Percentiles rank a stretch among this genome's conserved stretches.
Conservation (phyloP, 1,140 invertebrate genomes). For the Atta colombica region DNA sequence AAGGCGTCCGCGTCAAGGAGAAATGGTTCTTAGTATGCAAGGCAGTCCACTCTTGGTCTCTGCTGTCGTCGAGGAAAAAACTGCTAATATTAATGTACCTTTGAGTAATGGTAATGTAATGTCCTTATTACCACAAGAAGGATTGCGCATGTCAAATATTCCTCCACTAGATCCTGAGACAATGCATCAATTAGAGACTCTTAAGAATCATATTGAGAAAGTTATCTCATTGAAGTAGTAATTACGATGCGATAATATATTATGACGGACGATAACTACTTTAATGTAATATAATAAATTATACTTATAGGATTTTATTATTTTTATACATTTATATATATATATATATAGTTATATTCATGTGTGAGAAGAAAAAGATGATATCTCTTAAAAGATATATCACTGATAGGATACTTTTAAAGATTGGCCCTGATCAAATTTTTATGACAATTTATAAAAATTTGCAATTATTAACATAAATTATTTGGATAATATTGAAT, state of each 20-base stretch:
- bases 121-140: conserved; percentile 87
- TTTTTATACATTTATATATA: conserved; percentile 14
- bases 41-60: conserved; percentile 89
- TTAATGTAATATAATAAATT: conserved; percentile 25
- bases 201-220: conserved; percentile 88
- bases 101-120: conserved; percentile 88
- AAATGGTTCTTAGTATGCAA: conserved; percentile 90
- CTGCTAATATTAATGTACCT: conserved; percentile 89
- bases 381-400: too few relatives aligned
- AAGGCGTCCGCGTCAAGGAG: conserved; percentile 88
- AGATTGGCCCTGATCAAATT: too few relatives aligned
- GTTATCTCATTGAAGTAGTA: conserved; percentile 81
- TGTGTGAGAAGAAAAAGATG: not conserved
- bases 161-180: conserved; percentile 87
- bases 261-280: not conserved
- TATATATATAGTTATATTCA: not conserved
- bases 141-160: conserved; percentile 87
- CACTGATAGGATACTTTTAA: too few relatives aligned
- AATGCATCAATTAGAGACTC: conserved; percentile 86
- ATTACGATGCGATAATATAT: not conserved
- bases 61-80: conserved; percentile 83
- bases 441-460: too few relatives aligned
- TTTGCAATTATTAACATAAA: too few relatives aligned
- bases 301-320: not conserved
- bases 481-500: too few relatives aligned